Base-by-base conservation (phyloP, 2,797 vertebrate species). In the Manis javanica region DNA sequence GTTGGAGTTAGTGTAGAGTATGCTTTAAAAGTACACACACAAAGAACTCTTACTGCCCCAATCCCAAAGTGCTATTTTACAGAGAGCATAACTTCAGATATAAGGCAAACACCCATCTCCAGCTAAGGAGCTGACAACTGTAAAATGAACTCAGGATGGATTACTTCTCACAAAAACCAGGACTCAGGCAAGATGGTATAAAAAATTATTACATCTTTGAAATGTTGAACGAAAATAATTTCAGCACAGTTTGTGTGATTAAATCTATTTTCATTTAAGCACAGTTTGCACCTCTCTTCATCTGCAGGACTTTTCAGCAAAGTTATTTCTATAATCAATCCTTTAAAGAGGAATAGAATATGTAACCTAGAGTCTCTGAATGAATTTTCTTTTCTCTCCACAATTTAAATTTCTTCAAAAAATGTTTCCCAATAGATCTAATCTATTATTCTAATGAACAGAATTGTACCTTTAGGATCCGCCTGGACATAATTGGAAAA, bases 191-290 rank as follows among this genome's bases (percentile, higher is more conserved):
- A 97, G 51, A 29, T 74, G 90, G 86, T 95, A 83, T 97, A 96
- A 98, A 97, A 98, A 97, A 97, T 96, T 98, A 96, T 96, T 97
- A 92, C 83, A 86, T 91, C 95, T 96, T 96, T 21, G 93, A 98
- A 98, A 95, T 75, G 69, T 87, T 97, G 92, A 98, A 98, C 95
- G 89, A 97, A 96, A 98, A 97, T 96, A 97, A 96, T 98, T 98
- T 61, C 57, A 61, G 85, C 96, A 96, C 15, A 95, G 92, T 98
- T 98, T 88, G 81, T 96, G 81, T 96, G 64, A 98, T 98, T 97
- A 98, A 97, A 98, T 98, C 92, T 81, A 72, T 98, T 98, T 98
- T 98, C 88, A 97, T 98, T 98, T 98, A 97, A 98, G 97, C 59
- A 97, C 42, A 92, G 79, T 97, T 97, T 97, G 61, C 34, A 53